Base-by-base conservation (phyloP, 1,140 invertebrate species). In the Drosophila subobscura region DNA sequence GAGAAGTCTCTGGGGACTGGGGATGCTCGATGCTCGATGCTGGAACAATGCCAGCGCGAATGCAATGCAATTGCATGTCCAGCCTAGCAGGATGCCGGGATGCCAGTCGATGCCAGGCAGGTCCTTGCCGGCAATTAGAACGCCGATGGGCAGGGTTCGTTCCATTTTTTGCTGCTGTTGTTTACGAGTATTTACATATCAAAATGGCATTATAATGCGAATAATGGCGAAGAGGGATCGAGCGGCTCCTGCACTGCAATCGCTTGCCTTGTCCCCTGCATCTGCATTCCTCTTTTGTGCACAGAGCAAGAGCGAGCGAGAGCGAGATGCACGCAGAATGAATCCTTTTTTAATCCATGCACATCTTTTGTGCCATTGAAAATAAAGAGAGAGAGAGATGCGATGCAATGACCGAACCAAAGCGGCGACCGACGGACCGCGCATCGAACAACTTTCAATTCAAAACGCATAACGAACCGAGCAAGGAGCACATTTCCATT, bases 31-130 rank as follows among this genome's bases (percentile, higher is more conserved):
- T 22, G 27, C 33, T 51, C 33, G 29, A 14, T 29, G 33, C 65
- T 68, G 76, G 79, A 85, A 85, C 80, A 85, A 85, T 86, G 70
- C 67, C 73, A 61, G 65, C 49, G 60, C 42, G 49, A 85, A 56
- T 86, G 81, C 81, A 85, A 75, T 61, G 81, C 81, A 85, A 85
- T 80, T 85, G 81, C 81, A 85, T 85, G 81, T 85, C 81, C 81
- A 85, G 83, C 77, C 59, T 86, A 81, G 81, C 83, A 85, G 81
- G 81, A 85, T 85, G 77, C 81, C 73, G 42, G 64, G 51, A 20
- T 20, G 16, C 16, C 63, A 57, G 66, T 58, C 77, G 54, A 50
- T 63, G 61, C 67, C 70, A 72, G 80, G 77, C 80, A 85, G 81
- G 81, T 85, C 81, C 80, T 86, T 85, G 54, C 66, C 80, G 60